phyloP scores from a whole-genome alignment of 2,113 vertebrate species.

The Ictalurus punctatus region DNA sequence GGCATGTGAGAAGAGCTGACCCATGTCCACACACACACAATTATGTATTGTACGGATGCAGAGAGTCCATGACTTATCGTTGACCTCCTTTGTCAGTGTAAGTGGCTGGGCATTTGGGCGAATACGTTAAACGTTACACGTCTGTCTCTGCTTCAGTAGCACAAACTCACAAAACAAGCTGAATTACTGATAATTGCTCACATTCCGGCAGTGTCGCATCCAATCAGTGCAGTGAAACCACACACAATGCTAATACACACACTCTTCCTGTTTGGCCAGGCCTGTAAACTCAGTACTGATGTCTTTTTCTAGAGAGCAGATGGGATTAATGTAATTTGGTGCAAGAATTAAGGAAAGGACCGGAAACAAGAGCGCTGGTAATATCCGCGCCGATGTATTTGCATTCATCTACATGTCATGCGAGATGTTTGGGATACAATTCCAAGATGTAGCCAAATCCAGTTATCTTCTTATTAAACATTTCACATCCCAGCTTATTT shows the following conservation, averaged over 20 bases:
- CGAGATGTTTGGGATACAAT: background rate
- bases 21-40: conserved; percentile 42
- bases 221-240: conserved; percentile 59
- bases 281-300: background rate
- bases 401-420: background rate
- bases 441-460: background rate
- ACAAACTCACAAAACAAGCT: conserved; percentile 47
- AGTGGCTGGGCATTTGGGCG: conserved; percentile 32
- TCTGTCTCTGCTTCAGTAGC: conserved; percentile 27
- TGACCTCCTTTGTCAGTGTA: conserved; percentile 56
- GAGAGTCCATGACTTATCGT: conserved; percentile 13
- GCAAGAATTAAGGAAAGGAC: background rate
- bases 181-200: conserved; percentile 58
- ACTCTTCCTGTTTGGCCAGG: background rate
- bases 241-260: background rate
- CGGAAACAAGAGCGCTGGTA: background rate
- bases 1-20: conserved; percentile 51
- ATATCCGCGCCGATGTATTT: background rate
- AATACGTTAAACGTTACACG: conserved; percentile 19
- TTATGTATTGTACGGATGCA: conserved; percentile 23
- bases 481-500: background rate
- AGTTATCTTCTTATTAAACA: no score
- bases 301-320: background rate
- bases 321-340: conserved; percentile 7
- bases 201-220: conserved; percentile 54